These are phyloP conservation scores for Cephus cinctus DNA, from an alignment of 1,140 invertebrate species.

Conservation along the genomic window DNA sequence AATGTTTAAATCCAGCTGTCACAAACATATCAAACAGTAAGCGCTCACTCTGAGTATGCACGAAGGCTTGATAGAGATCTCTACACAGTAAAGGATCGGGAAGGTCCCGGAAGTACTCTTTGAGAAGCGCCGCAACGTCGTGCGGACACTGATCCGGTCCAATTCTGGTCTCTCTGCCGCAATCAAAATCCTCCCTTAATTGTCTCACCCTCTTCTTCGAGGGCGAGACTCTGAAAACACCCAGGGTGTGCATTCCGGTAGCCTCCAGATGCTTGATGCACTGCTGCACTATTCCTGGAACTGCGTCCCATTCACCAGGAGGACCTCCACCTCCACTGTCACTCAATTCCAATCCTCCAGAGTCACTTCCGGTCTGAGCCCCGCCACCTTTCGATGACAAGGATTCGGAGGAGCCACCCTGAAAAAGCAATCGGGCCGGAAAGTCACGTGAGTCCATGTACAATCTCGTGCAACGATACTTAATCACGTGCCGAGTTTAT, in stretches of 20 bases:
- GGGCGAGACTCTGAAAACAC: conserved; percentile 86
- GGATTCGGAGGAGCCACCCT: conserved; percentile 72
- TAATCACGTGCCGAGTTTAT: too few relatives aligned
- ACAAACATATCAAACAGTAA: too few relatives aligned
- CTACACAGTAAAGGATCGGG: conserved; percentile 89
- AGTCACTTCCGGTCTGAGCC: conserved; percentile 58
- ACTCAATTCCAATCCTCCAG: conserved; percentile 58
- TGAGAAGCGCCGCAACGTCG: conserved; percentile 89
- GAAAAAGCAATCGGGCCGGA: conserved; percentile 35
- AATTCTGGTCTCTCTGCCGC: conserved; percentile 73
- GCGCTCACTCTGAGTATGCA: conserved; percentile 87
- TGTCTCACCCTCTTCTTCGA: conserved; percentile 89
- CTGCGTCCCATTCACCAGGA: conserved; percentile 52
- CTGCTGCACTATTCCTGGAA: conserved; percentile 72
- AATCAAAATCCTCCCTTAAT: conserved; percentile 89
- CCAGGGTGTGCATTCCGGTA: conserved; percentile 78
- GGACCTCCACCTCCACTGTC: conserved; percentile 38
- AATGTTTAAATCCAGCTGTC: too few relatives aligned
- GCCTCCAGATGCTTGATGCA: conserved; percentile 80
- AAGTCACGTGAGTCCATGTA: too few relatives aligned
- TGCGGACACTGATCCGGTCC: conserved; percentile 83
- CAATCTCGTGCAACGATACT: too few relatives aligned
- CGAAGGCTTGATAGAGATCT: conserved; percentile 84
- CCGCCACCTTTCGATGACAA: conserved; percentile 62
- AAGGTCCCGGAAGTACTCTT: conserved; percentile 90